Base-by-base conservation (phyloP, 1,140 invertebrate genomes). In the Trachymyrmex cornetzi region DNA sequence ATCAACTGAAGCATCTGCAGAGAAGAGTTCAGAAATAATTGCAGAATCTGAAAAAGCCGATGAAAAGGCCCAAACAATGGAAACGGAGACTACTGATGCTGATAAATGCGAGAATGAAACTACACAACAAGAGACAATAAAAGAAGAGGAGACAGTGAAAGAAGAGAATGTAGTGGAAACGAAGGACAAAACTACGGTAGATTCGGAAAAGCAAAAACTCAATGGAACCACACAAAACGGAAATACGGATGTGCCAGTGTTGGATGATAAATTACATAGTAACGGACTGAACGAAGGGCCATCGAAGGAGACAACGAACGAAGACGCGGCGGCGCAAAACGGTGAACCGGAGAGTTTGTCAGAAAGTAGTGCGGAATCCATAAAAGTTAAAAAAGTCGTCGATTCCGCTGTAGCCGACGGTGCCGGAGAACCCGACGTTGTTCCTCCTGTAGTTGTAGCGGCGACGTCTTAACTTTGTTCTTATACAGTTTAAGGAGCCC, bases 391-490 rank as follows among this genome's bases (percentile, higher is more conserved):
- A 89, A 95, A 95, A 50, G 94, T 95, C 69, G 94, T 95, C 48
- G 94, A 95, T 71, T 91, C 94, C 44, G 85, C 92, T 38, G 90
- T 94, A 50, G 94, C 93, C 16, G 95, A 95, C 34, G 94, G 92
- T 79, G 91, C 92, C 30, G 94, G 92, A 50, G 95, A 95, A 87
- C 81, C 94, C 55, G 94, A 95, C 19, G 94, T 95, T 82, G 94
- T 94, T 80, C 91, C 94, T 81, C 92, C 94, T 5, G 94, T 95
- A 88, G 93, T 94, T 53, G 94, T 95, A 77, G 94, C 94, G 64
- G 95, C 95, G 84, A 95, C 94, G 91, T 95, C 95, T 91, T 95
- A 95, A 95, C 94, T 92, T 92, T 91, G 89, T 92, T 91, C 89
- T 86, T 86, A 81, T 92, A 90, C 91, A 88, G 86, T 93, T 93